Evolutionary conservation across 2,888 invertebrate species (phyloP).

Genomic region (Brachyptera risi): DNA sequence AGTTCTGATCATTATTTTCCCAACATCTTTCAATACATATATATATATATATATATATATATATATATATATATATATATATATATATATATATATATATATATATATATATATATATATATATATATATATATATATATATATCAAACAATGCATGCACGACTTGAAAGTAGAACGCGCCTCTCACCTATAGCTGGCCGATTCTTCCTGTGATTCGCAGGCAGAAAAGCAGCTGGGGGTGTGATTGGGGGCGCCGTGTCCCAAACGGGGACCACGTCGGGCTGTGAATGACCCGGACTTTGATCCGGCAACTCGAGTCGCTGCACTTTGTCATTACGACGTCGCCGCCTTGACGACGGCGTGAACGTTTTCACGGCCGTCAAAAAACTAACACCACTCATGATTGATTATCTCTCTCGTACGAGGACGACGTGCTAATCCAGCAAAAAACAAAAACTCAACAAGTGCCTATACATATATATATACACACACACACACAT

Average conservation of each 20-base stretch:
- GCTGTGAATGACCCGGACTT: constrained; percentile 39
- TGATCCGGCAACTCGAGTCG: constrained; percentile 42
- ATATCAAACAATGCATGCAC: too few species aligned
- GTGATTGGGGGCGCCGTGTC: constrained; percentile 60
- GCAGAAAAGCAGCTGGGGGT: constrained; percentile 63
- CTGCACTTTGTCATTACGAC: constrained; percentile 58
- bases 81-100: too few species aligned
- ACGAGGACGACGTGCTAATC: too few species aligned
- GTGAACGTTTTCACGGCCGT: constrained; percentile 61
- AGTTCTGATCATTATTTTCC: too few species aligned
- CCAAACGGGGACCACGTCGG: constrained; percentile 55
- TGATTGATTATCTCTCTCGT: constrained; percentile 35
- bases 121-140: too few species aligned
- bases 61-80: too few species aligned
- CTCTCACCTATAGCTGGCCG: constrained; percentile 36
- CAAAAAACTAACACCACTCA: constrained; percentile 58
- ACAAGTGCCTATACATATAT: constrained; percentile 19
- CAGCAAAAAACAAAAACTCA: constrained; percentile 20
- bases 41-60: too few species aligned
- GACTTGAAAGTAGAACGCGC: too few species aligned
- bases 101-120: too few species aligned
- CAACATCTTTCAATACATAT: too few species aligned
- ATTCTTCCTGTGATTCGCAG: constrained; percentile 54
- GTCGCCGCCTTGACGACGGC: constrained; percentile 55
- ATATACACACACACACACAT: too few species aligned